Evolutionary conservation across 2,113 vertebrate species (phyloP).

Genomic region (Podocnemis expansa): DNA sequence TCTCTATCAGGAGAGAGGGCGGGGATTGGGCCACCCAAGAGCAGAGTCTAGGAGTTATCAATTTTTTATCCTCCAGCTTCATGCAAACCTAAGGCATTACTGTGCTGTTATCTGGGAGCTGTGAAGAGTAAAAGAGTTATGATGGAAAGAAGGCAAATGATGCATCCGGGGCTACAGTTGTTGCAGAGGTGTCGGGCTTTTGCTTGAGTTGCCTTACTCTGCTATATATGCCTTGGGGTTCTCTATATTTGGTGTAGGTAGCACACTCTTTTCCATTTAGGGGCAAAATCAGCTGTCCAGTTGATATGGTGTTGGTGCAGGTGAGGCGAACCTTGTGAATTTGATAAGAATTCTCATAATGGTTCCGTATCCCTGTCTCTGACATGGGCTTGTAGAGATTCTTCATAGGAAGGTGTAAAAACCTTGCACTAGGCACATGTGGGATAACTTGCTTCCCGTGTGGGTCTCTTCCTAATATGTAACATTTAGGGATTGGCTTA

Average conservation of each 20-base stretch:
- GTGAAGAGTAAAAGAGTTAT: neutral
- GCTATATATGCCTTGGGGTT: rapidly evolving
- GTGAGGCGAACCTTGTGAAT: neutral
- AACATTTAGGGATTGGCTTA: neutral
- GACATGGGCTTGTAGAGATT: rapidly evolving
- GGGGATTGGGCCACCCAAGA: neutral
- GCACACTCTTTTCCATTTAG: neutral
- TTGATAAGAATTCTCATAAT: neutral
- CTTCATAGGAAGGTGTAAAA: neutral
- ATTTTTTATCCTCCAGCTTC: rapidly evolving
- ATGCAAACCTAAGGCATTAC: neutral
- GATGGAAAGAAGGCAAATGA: rapidly evolving
- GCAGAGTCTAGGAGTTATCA: neutral
- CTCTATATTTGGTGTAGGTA: neutral
- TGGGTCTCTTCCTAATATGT: neutral
- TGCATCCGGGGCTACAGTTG: neutral
- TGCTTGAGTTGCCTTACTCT: neutral
- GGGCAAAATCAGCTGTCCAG: neutral
- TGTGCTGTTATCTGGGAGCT: neutral
- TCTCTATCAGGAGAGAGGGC: neutral
- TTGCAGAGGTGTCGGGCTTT: neutral
- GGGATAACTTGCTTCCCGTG: neutral
- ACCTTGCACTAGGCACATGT: neutral
- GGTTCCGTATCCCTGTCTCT: neutral
- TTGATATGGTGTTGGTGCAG: neutral